Conservation (phyloP, 2,888 invertebrate genomes). For the Agonopterix arenella region DNA sequence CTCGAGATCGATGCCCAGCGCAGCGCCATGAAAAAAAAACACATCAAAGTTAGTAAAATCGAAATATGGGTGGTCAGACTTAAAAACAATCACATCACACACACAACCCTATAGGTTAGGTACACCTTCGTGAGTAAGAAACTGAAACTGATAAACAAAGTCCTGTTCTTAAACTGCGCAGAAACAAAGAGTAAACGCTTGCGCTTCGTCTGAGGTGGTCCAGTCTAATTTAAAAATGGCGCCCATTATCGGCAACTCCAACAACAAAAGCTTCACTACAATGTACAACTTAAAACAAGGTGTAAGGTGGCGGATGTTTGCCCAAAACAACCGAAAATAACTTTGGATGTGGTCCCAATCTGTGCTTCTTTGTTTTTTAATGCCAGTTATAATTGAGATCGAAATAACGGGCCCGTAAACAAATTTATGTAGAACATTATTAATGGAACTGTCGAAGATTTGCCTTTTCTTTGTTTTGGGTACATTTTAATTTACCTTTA, state of each 20-base stretch:
- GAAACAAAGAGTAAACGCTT: too few relatives aligned
- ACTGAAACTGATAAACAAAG: too few relatives aligned
- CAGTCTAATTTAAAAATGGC: constrained; percentile 6
- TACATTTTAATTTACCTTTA: too few relatives aligned
- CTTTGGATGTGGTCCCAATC: constrained; percentile 40
- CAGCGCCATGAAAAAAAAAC: too few relatives aligned
- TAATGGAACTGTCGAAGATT: too few relatives aligned
- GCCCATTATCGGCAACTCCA: constrained; percentile 1
- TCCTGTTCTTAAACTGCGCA: too few relatives aligned
- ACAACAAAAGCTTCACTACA: constrained; percentile 33
- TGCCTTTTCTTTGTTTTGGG: too few relatives aligned
- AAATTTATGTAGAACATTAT: too few relatives aligned
- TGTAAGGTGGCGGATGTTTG: constrained; percentile 53
- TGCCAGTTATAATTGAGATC: neutral
- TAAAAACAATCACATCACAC: too few relatives aligned
- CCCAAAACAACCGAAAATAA: constrained; percentile 52
- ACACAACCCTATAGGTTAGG: neutral
- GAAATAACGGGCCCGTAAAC: neutral
- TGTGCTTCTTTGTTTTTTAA: constrained; percentile 28
- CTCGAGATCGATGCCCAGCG: too few relatives aligned
- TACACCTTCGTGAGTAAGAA: neutral
- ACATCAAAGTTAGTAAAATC: too few relatives aligned
- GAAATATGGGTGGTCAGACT: too few relatives aligned
- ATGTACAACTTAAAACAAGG: constrained; percentile 44
- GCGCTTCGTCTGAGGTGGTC: constrained; percentile 3